A percentile compares a stretch with the other conserved stretches of the same genome.
Evolutionary conservation across 1,140 invertebrate species (phyloP).

Genomic region (Eulimnadia texana): DNA sequence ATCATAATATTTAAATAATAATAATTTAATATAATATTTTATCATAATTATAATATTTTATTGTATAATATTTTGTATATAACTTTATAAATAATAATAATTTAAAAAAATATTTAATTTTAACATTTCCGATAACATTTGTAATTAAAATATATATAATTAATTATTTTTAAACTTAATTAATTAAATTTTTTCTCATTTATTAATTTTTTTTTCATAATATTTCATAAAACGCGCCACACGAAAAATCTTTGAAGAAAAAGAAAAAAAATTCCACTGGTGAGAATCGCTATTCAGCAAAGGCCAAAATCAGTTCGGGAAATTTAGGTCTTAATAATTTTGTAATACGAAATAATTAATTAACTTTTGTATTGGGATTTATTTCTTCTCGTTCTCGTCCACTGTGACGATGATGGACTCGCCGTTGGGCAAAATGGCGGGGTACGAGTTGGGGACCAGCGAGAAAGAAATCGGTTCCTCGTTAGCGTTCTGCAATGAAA

Average conservation of each 20-base stretch:
- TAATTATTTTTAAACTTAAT: background rate
- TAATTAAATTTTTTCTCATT: background rate
- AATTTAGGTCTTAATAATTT: too few relatives aligned
- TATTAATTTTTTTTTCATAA: background rate
- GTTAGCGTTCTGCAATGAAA: background rate
- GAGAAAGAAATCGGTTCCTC: background rate
- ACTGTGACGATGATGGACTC: background rate
- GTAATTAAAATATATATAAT: background rate
- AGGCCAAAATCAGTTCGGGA: too few relatives aligned
- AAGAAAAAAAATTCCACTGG: too few relatives aligned
- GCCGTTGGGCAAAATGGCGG: background rate
- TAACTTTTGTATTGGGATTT: too few relatives aligned
- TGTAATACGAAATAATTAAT: too few relatives aligned
- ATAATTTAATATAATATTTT: background rate
- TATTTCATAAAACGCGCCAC: background rate
- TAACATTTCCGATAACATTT: background rate
- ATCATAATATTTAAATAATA: background rate
- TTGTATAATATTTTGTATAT: too few relatives aligned
- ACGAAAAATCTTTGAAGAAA: too few relatives aligned
- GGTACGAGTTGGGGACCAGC: background rate
- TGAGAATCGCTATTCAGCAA: too few relatives aligned
- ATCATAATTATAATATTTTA: background rate
- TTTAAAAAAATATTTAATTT: too few relatives aligned
- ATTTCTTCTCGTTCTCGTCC: background rate
- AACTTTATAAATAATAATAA: too few relatives aligned